Evolutionary conservation across 2,113 vertebrate genomes (phyloP).

Genomic region (Sturnira hondurensis): DNA sequence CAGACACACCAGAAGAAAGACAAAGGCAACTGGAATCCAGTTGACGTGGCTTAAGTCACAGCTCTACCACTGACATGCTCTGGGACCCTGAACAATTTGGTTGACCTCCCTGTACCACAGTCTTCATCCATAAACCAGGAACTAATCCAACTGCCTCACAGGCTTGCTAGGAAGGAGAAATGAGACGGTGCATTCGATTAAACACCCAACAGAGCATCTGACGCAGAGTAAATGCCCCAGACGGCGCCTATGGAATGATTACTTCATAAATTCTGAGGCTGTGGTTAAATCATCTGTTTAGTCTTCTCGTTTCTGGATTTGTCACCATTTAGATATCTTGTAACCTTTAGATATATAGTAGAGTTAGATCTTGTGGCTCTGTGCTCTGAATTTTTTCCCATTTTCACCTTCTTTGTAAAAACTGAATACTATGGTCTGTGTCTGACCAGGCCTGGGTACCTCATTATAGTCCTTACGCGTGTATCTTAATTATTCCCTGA

Average conservation of each 20-base stretch:
- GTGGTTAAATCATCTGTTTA: neutral
- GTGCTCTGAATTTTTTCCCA: neutral
- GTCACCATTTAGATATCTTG: neutral
- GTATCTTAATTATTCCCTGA: conserved; percentile 40
- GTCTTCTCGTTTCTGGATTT: neutral
- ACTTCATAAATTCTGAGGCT: neutral
- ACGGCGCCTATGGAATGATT: neutral
- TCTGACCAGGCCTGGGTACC: neutral
- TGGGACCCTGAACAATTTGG: neutral
- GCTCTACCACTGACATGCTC: neutral
- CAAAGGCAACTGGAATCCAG: neutral
- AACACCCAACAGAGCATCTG: neutral
- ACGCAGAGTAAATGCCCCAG: neutral
- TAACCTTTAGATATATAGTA: neutral
- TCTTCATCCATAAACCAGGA: neutral
- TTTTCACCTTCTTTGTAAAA: neutral
- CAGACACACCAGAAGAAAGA: neutral
- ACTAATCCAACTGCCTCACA: neutral
- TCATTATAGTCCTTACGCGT: neutral
- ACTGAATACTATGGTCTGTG: neutral
- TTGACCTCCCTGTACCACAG: neutral
- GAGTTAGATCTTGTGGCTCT: neutral
- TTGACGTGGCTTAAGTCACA: neutral
- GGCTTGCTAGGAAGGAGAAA: neutral
- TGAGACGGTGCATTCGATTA: neutral